Evolutionary conservation across 2,797 vertebrate species (phyloP), one percentile per base, ranked within the genome.

Genomic region (Coregonus sp.): DNA sequence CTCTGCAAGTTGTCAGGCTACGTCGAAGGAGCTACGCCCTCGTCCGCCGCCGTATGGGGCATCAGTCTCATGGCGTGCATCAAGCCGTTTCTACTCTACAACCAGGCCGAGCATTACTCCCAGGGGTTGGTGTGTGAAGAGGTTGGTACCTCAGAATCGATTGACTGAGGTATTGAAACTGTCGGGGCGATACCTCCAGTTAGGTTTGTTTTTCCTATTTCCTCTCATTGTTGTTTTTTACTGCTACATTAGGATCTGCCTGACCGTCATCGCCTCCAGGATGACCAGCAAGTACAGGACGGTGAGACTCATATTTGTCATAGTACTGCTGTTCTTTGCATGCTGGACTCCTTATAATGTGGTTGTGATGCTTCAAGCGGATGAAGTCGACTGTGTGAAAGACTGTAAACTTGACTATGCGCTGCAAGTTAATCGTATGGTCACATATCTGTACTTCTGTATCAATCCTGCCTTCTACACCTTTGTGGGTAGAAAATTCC

Each of bases 401-500:
- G 0, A 0, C 0, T 5, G 77, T 0, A 80, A 2, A 0, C 75
- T 81, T 0, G 71, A n/a, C 25, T 85, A 90, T 0, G 81, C 75
- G 0, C 40, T 82, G 4, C 86, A 91, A 0, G 1, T 95, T 72
- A 94, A 92, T 2, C 87, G 82, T 1, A 88, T 86, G 74, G 54
- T 95, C 5, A 91, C 94, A 9, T 89, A 91, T 76, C 33, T 94
- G 18, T 95, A 96, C 82, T 96, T 94, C 74, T 94, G 94, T 81
- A 78, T 95, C 73, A 94, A 93, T 77, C 95, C 95, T 0, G 72
- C 95, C 16, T 92, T 96, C 52, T 95, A 95, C 73, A 95, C 94
- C 0, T 95, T 96, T 66, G 87, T 95, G 16, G 95, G 95, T 1
- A 93, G 78, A 68, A 95, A 95, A 86, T 96, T 95, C 76, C 93